Percentiles rank a stretch among this genome's conserved stretches.
phyloP scores from a whole-genome alignment of 2,888 invertebrate genomes.

The Drosophila atripex region DNA sequence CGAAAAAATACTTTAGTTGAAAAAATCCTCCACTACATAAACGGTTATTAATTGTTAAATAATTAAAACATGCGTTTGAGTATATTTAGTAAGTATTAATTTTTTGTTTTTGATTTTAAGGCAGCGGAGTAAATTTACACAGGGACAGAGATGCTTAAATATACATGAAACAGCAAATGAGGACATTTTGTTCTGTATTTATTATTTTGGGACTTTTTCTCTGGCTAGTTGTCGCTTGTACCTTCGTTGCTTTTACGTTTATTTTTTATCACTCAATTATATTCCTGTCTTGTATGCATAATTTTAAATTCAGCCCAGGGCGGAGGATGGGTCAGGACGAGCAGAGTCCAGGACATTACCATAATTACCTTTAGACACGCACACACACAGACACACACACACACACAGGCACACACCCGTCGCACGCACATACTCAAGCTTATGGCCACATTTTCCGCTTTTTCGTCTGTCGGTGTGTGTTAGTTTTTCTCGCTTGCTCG shows the following conservation, averaged over 20 bases:
- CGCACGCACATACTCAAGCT: slow-evolving; percentile 36
- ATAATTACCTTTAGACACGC: slow-evolving; percentile 61
- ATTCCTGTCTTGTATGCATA: slow-evolving; percentile 67
- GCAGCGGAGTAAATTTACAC: slow-evolving; percentile 48
- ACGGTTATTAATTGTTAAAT: slow-evolving; percentile 25
- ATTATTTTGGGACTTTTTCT: slow-evolving; percentile 19
- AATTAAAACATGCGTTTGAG: slow-evolving; percentile 59
- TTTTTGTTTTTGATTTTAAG: slow-evolving; percentile 39
- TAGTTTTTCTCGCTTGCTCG: slow-evolving; percentile 43
- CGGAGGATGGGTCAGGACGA: slow-evolving; percentile 15
- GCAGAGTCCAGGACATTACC: slow-evolving; percentile 61
- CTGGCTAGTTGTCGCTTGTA: slow-evolving; percentile 9
- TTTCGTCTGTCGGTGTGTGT: slow-evolving; percentile 33
- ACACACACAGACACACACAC: slow-evolving; percentile 5
- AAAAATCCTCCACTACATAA: slow-evolving; percentile 71
- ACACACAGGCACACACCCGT: slow-evolving; percentile 21
- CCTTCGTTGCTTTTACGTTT: not conserved
- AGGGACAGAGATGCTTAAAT: slow-evolving; percentile 54
- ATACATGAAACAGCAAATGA: slow-evolving; percentile 67
- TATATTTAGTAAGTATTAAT: slow-evolving; percentile 18
- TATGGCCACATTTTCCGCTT: slow-evolving; percentile 38
- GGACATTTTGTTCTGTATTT: slow-evolving; percentile 30
- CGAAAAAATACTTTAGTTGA: slow-evolving; percentile 71
- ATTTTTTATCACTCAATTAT: slow-evolving; percentile 65
- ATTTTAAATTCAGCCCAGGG: slow-evolving; percentile 48